These are phyloP conservation scores for Helostoma temminkii DNA, from an alignment of 2,797 vertebrate genomes.

Conservation along the genomic window DNA sequence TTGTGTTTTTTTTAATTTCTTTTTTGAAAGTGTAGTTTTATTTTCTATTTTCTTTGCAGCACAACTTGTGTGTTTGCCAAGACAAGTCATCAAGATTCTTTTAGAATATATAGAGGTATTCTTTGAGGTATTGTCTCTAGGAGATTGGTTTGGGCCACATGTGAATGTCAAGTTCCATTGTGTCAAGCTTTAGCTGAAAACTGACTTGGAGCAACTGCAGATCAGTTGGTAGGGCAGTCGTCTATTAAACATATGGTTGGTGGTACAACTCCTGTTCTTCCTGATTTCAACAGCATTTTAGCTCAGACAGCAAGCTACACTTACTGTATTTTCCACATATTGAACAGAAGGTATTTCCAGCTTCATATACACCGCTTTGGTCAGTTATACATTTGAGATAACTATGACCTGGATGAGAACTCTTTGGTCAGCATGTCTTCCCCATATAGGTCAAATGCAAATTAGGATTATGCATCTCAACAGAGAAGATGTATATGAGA, in stretches of 20 bases:
- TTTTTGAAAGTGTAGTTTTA: conserved; percentile 2
- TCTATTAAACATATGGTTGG: too few species aligned
- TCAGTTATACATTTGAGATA: too few species aligned
- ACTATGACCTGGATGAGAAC: too few species aligned
- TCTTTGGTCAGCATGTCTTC: not conserved
- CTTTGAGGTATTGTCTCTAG: conserved; percentile 4
- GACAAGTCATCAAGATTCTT: not conserved
- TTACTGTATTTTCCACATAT: conserved; percentile 3
- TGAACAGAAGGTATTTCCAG: conserved; percentile 12
- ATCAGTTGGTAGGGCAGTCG: too few species aligned
- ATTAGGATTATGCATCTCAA: conserved; percentile 32
- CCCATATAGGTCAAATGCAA: conserved; percentile 34
- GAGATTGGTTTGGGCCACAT: conserved; percentile 2
- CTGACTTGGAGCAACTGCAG: conserved; percentile 14
- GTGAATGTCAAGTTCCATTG: conserved; percentile 5
- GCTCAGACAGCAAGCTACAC: conserved; percentile 22
- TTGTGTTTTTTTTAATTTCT: conserved; percentile 17
- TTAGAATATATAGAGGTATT: not conserved
- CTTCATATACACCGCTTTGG: not conserved
- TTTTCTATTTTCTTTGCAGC: conserved; percentile 15
- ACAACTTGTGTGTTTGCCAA: conserved; percentile 17
- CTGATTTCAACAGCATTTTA: too few species aligned
- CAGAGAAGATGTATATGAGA: conserved; percentile 48
- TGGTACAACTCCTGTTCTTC: too few species aligned
- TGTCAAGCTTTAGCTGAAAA: conserved; percentile 20